Percentiles rank a stretch among this genome's conserved stretches.
These are phyloP conservation scores for Camptogramma bilineatum DNA, from an alignment of 2,888 invertebrate species.

Conservation along the genomic window DNA sequence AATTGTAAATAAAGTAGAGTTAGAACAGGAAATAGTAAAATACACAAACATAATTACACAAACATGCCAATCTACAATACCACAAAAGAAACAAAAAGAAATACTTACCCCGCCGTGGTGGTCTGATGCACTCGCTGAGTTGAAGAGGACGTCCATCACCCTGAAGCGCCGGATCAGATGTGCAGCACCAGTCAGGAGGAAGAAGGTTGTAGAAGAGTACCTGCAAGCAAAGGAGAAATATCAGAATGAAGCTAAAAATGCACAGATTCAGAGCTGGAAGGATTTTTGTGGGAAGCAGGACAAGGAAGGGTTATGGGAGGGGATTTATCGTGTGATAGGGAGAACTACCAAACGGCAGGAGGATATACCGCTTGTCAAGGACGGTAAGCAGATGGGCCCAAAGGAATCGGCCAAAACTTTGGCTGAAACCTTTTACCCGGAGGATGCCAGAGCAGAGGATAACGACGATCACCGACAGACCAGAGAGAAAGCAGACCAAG, in stretches of 20 bases:
- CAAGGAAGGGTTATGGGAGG: too few relatives aligned
- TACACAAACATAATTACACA: conserved; percentile 16
- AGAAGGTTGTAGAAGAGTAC: conserved; percentile 15
- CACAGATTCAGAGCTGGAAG: conserved; percentile 41
- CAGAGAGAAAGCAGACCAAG: conserved; percentile 5
- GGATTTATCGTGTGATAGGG: conserved; percentile 25
- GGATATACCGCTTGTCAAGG: conserved; percentile 11
- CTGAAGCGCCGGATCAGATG: conserved; percentile 7
- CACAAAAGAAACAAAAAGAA: conserved; percentile 7
- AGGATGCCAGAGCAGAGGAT: conserved; percentile 6
- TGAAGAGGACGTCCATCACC: conserved; percentile 12
- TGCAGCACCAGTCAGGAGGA: too few relatives aligned
- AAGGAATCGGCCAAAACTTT: conserved; percentile 16
- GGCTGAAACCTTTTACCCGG: conserved; percentile 31
- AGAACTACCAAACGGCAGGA: conserved; percentile 12
- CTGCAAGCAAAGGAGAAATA: conserved; percentile 19
- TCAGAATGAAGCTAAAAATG: conserved; percentile 8
- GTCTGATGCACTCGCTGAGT: conserved; percentile 12
- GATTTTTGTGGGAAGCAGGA: conserved; percentile 27
- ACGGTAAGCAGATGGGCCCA: neutral
- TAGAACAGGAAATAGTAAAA: conserved; percentile 5
- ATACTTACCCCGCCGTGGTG: conserved; percentile 31
- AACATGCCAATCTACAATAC: conserved; percentile 10
- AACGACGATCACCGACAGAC: conserved; percentile 19
- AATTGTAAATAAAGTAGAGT: conserved; percentile 15